Percentiles rank a stretch among this genome's conserved stretches.
These are phyloP conservation scores for Semicossyphus pulcher DNA, from an alignment of 2,113 vertebrate species.

Conservation along the genomic window DNA sequence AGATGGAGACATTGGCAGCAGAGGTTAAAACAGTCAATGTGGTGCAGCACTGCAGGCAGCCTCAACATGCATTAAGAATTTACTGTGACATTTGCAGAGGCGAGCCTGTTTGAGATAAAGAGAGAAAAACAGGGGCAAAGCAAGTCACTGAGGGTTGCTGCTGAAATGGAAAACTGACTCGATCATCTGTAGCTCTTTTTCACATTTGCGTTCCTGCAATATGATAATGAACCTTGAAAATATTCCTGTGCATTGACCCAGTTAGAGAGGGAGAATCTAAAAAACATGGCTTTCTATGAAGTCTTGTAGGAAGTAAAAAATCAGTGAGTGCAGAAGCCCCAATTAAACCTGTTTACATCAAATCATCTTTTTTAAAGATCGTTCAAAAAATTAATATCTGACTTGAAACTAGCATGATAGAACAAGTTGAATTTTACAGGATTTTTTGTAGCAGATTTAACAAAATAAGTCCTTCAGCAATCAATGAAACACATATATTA, in stretches of 20 bases:
- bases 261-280: slow-evolving; percentile 14
- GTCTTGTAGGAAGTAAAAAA: neutral
- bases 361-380: neutral
- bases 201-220: slow-evolving; percentile 40
- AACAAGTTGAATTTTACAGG: neutral
- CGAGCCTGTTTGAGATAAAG: slow-evolving; percentile 28
- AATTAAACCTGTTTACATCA: neutral
- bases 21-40: slow-evolving; percentile 21
- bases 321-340: neutral
- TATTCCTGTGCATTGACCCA: slow-evolving; percentile 30
- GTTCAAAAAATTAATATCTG: neutral
- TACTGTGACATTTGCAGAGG: slow-evolving; percentile 71
- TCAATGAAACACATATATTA: neutral
- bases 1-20: slow-evolving; percentile 2
- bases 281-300: no score
- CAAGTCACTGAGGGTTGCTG: slow-evolving; percentile 20
- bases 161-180: slow-evolving; percentile 39
- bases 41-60: slow-evolving; percentile 58
- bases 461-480: no score
- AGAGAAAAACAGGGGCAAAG: slow-evolving; percentile 28
- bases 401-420: no score
- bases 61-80: slow-evolving; percentile 74
- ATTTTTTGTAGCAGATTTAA: no score
- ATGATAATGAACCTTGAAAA: slow-evolving; percentile 37
- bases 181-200: slow-evolving; percentile 32